A percentile compares a stretch with the other conserved stretches of the same genome.
Conservation (phyloP, 1,140 invertebrate species). For the Scaptomyza pallida region DNA sequence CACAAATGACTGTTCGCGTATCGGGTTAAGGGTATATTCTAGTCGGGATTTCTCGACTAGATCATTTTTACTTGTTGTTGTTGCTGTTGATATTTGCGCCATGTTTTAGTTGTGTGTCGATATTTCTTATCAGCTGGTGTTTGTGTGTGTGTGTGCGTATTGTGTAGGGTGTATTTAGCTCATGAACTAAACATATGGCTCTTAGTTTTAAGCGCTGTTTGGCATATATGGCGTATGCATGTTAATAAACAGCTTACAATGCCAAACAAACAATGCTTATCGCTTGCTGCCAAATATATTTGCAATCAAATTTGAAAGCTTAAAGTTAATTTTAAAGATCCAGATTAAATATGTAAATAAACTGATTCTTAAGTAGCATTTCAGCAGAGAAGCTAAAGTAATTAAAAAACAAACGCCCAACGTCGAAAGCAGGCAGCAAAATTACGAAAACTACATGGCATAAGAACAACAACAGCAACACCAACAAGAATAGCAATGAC, state of each 20-base stretch:
- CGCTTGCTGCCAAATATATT: slow-evolving; percentile 19
- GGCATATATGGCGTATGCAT: slow-evolving; percentile 71
- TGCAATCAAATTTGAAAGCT: too few species aligned
- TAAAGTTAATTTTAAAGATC: too few species aligned
- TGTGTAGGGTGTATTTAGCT: slow-evolving; percentile 3
- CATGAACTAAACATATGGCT: slow-evolving; percentile 69
- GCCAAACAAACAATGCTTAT: slow-evolving; percentile 28
- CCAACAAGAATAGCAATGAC: slow-evolving; percentile 60
- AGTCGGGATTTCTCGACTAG: too few species aligned
- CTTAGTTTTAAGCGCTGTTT: slow-evolving; percentile 24
- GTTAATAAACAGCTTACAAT: slow-evolving; percentile 43
- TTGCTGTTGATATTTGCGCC: too few species aligned
- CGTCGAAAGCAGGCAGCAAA: slow-evolving; percentile 38
- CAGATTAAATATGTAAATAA: too few species aligned
- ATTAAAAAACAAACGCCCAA: slow-evolving; percentile 46
- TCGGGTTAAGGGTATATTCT: too few species aligned
- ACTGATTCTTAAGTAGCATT: slow-evolving; percentile 4
- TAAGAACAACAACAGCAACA: slow-evolving; percentile 20
- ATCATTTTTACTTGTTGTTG: too few species aligned
- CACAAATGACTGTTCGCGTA: too few species aligned
- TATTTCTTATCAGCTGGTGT: too few species aligned
- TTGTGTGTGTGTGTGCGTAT: too few species aligned
- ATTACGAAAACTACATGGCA: slow-evolving; percentile 51
- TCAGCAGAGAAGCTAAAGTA: slow-evolving; percentile 33
- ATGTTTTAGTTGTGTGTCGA: too few species aligned